Evolutionary conservation across 2,888 invertebrate species (phyloP).

Genomic region (Operophtera brumata): DNA sequence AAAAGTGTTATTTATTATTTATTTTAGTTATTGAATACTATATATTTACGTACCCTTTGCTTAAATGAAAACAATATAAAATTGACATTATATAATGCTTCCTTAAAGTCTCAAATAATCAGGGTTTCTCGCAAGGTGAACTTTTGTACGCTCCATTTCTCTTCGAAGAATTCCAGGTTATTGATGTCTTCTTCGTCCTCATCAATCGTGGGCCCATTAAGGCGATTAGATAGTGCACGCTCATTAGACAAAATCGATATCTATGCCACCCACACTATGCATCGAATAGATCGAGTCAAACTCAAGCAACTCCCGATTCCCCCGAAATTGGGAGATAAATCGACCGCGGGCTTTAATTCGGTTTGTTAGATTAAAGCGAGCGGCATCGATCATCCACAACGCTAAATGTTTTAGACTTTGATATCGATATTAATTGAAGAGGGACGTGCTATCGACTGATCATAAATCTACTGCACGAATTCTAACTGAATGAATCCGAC

Average conservation of each 20-base stretch:
- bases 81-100: too few relatives aligned
- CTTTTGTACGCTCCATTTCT: not conserved
- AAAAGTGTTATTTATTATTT: too few relatives aligned
- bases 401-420: slow-evolving; percentile 54
- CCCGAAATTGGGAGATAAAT: slow-evolving; percentile 29
- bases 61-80: too few relatives aligned
- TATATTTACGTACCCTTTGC: too few relatives aligned
- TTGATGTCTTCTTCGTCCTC: slow-evolving; percentile 49
- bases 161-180: slow-evolving; percentile 8
- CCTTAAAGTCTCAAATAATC: too few relatives aligned
- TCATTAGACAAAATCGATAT: slow-evolving; percentile 58
- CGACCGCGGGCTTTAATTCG: slow-evolving; percentile 33
- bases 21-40: too few relatives aligned
- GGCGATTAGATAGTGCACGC: slow-evolving; percentile 63
- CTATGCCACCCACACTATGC: slow-evolving; percentile 52
- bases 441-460: slow-evolving; percentile 45
- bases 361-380: slow-evolving; percentile 44
- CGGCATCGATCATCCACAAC: slow-evolving; percentile 59
- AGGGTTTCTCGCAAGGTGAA: not conserved
- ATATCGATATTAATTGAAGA: slow-evolving; percentile 60
- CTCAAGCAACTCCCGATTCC: slow-evolving; percentile 38
- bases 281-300: slow-evolving; percentile 43
- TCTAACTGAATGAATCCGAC: slow-evolving; percentile 2
- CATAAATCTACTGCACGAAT: slow-evolving; percentile 43
- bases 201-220: slow-evolving; percentile 71